Evolutionary conservation across 2,797 vertebrate species (phyloP).

Genomic region (Pipistrellus nathusii): DNA sequence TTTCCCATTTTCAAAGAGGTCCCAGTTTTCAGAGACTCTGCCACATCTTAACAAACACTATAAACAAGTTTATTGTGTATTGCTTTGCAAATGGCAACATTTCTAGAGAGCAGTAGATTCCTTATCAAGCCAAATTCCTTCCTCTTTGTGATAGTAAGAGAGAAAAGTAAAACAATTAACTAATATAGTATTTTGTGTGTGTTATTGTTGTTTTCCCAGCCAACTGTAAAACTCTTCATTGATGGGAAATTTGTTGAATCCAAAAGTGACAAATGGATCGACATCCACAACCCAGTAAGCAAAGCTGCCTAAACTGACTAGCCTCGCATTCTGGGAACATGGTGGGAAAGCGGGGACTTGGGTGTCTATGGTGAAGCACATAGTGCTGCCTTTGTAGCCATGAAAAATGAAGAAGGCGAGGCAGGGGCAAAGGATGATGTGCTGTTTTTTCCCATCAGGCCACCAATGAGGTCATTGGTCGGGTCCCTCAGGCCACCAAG

Average conservation of each 20-base stretch:
- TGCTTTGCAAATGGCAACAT: slow-evolving; percentile 6
- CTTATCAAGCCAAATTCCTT: neutral
- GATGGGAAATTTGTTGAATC: slow-evolving; percentile 98
- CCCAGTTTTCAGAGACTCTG: neutral
- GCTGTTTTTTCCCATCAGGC: slow-evolving; percentile 88
- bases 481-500: slow-evolving; percentile 94
- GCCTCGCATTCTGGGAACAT: slow-evolving; percentile 5
- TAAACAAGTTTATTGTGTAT: neutral
- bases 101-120: slow-evolving; percentile 3
- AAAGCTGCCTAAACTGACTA: slow-evolving; percentile 53
- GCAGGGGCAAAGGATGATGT: slow-evolving; percentile 9
- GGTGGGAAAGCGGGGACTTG: neutral
- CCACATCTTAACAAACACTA: neutral
- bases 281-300: slow-evolving; percentile 98
- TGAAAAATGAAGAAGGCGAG: neutral
- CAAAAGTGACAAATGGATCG: slow-evolving; percentile 95
- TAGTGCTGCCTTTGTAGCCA: neutral
- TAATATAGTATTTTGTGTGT: slow-evolving; percentile 23
- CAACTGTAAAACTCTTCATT: slow-evolving; percentile 98
- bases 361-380: neutral
- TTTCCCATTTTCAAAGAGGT: neutral
- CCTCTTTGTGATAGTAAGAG: slow-evolving; percentile 14
- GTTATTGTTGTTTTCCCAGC: slow-evolving; percentile 86
- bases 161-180: slow-evolving; percentile 34
- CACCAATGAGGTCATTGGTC: slow-evolving; percentile 94